Evolutionary conservation across 2,797 vertebrate species (phyloP), one percentile per base, ranked within the genome.

Genomic region (Zenarchopterus dispar): DNA sequence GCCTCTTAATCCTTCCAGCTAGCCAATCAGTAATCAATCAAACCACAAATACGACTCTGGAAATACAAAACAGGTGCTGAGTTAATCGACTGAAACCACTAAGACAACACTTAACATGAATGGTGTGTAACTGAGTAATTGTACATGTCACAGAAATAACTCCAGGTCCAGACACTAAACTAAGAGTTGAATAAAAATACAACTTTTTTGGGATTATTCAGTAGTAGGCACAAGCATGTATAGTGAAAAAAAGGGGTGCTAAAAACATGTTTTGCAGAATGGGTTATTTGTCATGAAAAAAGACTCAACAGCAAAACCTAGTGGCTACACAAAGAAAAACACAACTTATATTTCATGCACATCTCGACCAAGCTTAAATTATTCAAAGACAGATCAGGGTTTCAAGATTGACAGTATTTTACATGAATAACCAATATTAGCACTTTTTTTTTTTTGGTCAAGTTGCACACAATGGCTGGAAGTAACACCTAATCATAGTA

Each of bases 271-370:
- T 26, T 2, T 52, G 31, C 26, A 45, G 13, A 56, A 31, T 11
- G 8, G 6, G 3, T 31, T 36, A 11, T 39, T 39, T 39, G 36
- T 39, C 4, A 39, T 39, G 36, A 68, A 60, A 33, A 54, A 51
- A 89, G 75, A 89, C 82, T 84, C 89, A 89, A 92, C 62, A 90
- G 88, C 87, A 83, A 45, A 80, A 84, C 88, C 89, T 93, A 90
- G 91, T 93, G 93, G 91, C 58, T 58, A 41, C 50, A 58, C 8
- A 45, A 54, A 46, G 68, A 89, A 89, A 57, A 68, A 73, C 84
- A 86, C 59, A 17, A 41, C 8, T 52, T 1, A 2, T 17, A 23
- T n/a, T 4, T 33, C 22, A 33, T 53, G 19, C 31, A 53, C 23
- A 57, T 23, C 22, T 53, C 26, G 52, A 62, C 4, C 18, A 59